A percentile compares a stretch with the other conserved stretches of the same genome.
phyloP scores from a whole-genome alignment of 1,140 invertebrate species.

The Calliphora vicina region DNA sequence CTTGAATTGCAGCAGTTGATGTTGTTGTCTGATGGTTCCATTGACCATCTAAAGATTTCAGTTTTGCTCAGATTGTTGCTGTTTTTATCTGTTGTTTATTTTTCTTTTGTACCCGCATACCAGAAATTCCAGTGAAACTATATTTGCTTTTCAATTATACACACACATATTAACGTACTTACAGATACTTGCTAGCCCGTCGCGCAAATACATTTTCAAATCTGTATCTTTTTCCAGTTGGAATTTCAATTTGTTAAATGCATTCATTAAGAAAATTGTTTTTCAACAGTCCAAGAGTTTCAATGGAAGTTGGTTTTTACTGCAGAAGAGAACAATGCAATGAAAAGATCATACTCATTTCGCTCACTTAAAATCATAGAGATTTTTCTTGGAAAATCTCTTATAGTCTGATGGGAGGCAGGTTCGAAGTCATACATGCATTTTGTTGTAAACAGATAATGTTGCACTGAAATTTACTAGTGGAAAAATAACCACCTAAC shows the following conservation, averaged over 20 bases:
- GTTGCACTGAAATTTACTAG: too few relatives aligned
- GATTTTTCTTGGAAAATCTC: too few relatives aligned
- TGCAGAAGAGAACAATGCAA: too few relatives aligned
- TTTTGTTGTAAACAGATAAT: too few relatives aligned
- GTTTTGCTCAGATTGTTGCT: neutral
- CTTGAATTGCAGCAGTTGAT: neutral
- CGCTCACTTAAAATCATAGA: too few relatives aligned
- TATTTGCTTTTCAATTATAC: neutral
- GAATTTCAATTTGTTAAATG: neutral
- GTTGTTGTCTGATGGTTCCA: neutral
- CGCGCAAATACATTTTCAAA: neutral
- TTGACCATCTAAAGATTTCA: neutral
- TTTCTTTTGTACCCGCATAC: neutral
- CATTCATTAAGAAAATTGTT: too few relatives aligned
- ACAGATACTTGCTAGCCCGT: neutral
- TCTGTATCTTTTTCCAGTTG: neutral
- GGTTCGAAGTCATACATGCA: too few relatives aligned
- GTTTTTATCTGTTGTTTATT: neutral
- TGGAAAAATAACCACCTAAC: too few relatives aligned
- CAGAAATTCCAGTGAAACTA: conserved; percentile 9
- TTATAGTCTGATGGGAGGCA: too few relatives aligned
- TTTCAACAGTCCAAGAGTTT: too few relatives aligned
- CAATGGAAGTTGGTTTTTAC: too few relatives aligned
- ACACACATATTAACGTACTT: neutral
- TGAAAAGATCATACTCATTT: too few relatives aligned